phyloP scores from a whole-genome alignment of 2,888 invertebrate genomes.

The Nesidiocoris tenuis region DNA sequence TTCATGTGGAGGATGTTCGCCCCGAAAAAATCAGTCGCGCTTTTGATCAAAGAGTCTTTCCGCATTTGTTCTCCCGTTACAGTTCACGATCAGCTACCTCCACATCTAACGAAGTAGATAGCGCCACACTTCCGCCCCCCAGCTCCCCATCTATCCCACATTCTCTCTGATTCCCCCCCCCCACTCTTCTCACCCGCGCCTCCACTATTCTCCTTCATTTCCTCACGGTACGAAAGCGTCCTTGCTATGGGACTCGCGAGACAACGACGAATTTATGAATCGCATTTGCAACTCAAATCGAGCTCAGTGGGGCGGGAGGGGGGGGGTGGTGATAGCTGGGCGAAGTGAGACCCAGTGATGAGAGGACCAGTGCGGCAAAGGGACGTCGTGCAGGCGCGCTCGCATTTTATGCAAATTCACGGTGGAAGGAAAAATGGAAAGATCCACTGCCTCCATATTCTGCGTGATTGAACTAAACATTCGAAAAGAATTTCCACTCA shows the following conservation, averaged over 20 bases:
- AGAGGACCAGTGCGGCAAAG: background rate
- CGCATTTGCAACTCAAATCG: slow-evolving; percentile 24
- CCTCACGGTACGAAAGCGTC: background rate
- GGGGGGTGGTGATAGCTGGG: background rate
- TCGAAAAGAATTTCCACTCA: too few species aligned
- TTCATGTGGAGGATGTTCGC: too few species aligned
- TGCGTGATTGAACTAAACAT: too few species aligned
- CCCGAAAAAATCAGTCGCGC: background rate
- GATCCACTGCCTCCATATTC: background rate
- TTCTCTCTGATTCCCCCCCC: too few species aligned
- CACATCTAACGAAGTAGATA: background rate
- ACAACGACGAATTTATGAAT: background rate
- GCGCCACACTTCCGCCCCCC: too few species aligned
- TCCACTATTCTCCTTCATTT: background rate
- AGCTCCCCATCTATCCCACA: too few species aligned
- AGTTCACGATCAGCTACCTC: background rate
- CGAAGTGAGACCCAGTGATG: background rate
- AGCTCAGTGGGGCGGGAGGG: background rate
- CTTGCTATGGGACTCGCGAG: background rate
- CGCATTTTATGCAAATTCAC: background rate
- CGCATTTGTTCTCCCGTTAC: background rate
- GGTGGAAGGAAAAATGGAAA: background rate
- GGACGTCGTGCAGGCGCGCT: background rate
- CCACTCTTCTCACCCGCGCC: too few species aligned
- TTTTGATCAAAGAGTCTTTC: background rate